phyloP scores from a whole-genome alignment of 2,797 vertebrate species.

The Acipenser transmontanus region DNA sequence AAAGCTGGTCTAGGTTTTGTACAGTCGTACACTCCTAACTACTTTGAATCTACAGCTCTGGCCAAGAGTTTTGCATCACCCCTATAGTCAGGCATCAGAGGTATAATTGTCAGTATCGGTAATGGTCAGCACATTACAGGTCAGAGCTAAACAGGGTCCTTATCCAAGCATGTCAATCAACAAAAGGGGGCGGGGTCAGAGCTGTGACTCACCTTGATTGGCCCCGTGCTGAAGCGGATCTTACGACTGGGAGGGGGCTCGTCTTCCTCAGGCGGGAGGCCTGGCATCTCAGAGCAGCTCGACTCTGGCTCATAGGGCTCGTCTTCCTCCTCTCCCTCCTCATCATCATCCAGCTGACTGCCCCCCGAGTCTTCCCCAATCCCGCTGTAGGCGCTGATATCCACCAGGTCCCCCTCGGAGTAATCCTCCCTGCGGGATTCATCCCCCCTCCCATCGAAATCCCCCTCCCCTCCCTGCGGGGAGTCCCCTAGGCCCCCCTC shows the following conservation, averaged over 20 bases:
- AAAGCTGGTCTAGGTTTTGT: too few relatives aligned
- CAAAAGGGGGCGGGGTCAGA: too few relatives aligned
- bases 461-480: conserved; percentile 44
- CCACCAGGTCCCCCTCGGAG: conserved; percentile 78
- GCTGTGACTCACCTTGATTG: conserved; percentile 80
- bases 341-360: conserved; percentile 81
- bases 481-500: conserved; percentile 1
- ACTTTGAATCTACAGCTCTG: too few relatives aligned
- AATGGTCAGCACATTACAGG: too few relatives aligned
- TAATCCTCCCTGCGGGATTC: conserved; percentile 76
- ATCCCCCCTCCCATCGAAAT: conserved; percentile 31
- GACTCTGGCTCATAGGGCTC: conserved; percentile 78
- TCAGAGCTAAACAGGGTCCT: too few relatives aligned
- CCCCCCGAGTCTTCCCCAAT: conserved; percentile 84
- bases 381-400: conserved; percentile 86
- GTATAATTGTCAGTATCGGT: too few relatives aligned
- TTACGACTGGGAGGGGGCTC: conserved; percentile 79
- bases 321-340: conserved; percentile 67
- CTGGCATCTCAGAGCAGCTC: conserved; percentile 79
- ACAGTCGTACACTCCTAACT: too few relatives aligned
- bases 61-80: too few relatives aligned
- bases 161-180: too few relatives aligned
- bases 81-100: too few relatives aligned
- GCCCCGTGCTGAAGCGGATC: conserved; percentile 83
- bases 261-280: conserved; percentile 68